Percentiles rank a stretch among this genome's conserved stretches.
These are phyloP conservation scores for Achroia grisella DNA, from an alignment of 1,140 invertebrate species.

Conservation along the genomic window DNA sequence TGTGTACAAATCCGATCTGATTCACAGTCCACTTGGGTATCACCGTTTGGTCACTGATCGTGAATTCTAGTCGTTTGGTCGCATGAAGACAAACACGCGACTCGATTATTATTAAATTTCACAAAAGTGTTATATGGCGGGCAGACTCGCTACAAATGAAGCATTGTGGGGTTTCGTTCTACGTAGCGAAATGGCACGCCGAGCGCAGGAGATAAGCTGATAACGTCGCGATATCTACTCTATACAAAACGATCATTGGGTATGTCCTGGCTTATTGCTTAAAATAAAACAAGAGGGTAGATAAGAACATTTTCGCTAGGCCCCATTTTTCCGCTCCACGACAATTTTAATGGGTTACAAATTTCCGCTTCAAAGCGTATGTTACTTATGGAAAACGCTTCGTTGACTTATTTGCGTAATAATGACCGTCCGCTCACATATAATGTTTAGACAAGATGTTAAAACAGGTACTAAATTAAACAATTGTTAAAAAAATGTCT, in stretches of 20 bases:
- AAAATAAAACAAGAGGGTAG: neutral
- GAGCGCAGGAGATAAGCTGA: constrained; percentile 61
- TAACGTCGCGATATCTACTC: constrained; percentile 53
- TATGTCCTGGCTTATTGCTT: constrained; percentile 7
- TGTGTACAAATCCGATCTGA: constrained; percentile 14
- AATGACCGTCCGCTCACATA: too few species aligned
- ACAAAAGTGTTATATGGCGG: constrained; percentile 21
- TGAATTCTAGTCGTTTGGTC: constrained; percentile 17
- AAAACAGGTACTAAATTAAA: too few species aligned
- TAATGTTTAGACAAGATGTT: too few species aligned
- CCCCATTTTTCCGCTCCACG: neutral
- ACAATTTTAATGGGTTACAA: too few species aligned
- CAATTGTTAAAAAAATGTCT: too few species aligned
- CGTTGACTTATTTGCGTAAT: too few species aligned
- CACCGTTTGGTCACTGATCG: constrained; percentile 20
- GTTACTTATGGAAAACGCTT: too few species aligned
- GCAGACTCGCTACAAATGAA: constrained; percentile 34
- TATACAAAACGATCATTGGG: constrained; percentile 34
- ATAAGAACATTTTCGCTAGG: neutral
- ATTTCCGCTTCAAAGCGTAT: too few species aligned
- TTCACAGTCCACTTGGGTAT: constrained; percentile 17
- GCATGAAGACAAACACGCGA: constrained; percentile 25
- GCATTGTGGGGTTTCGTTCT: constrained; percentile 35
- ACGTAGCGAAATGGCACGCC: constrained; percentile 47
- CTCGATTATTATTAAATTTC: constrained; percentile 32